phyloP scores from a whole-genome alignment of 2,797 vertebrate genomes.

The Hydrocynus forskahlii region DNA sequence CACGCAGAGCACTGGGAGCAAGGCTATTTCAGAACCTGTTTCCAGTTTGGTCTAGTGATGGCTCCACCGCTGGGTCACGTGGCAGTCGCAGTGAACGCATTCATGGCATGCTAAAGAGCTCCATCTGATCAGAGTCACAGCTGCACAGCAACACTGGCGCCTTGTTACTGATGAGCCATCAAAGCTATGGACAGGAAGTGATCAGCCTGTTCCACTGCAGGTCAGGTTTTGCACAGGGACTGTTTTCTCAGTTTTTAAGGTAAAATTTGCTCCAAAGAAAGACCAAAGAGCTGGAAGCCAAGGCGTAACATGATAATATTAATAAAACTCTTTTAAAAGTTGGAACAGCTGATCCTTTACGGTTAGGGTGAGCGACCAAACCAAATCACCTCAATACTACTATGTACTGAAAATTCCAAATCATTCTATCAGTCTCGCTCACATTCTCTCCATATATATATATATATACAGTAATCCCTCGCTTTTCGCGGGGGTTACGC shows the following conservation, averaged over 20 bases:
- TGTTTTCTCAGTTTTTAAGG: background rate
- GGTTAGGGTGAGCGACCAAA: background rate
- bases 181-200: slow-evolving; percentile 41
- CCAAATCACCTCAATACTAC: background rate
- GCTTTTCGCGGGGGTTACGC: no score
- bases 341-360: background rate
- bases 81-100: slow-evolving; percentile 35
- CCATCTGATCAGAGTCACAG: slow-evolving; percentile 34
- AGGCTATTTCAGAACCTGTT: slow-evolving; percentile 50
- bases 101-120: slow-evolving; percentile 44
- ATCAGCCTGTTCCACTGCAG: slow-evolving; percentile 33
- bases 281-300: no score
- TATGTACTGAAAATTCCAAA: no score
- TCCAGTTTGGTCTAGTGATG: slow-evolving; percentile 37
- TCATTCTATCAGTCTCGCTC: no score
- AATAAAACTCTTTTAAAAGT: background rate
- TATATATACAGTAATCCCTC: no score
- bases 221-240: background rate
- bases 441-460: no score
- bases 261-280: background rate
- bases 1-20: slow-evolving; percentile 3
- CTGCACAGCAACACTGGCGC: slow-evolving; percentile 43
- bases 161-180: slow-evolving; percentile 32
- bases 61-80: slow-evolving; percentile 43
- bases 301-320: background rate